Percentiles rank a stretch among this genome's conserved stretches.
Evolutionary conservation across 2,113 vertebrate species (phyloP).

Genomic region (Martes martes): DNA sequence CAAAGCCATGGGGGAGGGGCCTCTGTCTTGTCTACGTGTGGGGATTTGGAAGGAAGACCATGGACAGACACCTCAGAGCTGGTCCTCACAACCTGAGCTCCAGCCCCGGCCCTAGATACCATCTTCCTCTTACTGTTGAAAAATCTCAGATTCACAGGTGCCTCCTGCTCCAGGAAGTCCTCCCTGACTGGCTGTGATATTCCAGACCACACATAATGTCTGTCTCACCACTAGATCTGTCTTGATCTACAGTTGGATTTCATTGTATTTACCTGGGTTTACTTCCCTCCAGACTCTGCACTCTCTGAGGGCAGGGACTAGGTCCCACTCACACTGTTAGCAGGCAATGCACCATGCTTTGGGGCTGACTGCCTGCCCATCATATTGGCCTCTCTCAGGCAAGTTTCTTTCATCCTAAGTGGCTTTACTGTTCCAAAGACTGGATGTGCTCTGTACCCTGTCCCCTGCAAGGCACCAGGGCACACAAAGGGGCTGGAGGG

Average conservation of each 20-base stretch:
- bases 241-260: too few relatives aligned
- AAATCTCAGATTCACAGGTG: not conserved
- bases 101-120: not conserved
- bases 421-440: not conserved
- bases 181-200: not conserved
- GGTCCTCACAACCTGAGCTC: not conserved
- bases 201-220: not conserved
- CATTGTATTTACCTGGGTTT: not conserved
- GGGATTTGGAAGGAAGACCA: not conserved
- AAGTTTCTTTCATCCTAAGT: not conserved
- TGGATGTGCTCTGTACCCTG: not conserved
- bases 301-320: not conserved
- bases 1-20: not conserved
- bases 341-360: not conserved
- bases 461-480: not conserved
- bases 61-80: not conserved
- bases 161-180: not conserved
- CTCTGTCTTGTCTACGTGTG: fast-evolving
- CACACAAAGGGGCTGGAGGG: not conserved
- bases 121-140: not conserved
- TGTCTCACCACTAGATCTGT: not conserved
- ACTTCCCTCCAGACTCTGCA: not conserved
- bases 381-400: not conserved
- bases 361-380: not conserved
- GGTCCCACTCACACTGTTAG: not conserved